Percentiles rank a stretch among this genome's conserved stretches.
Conservation (phyloP, 2,797 vertebrate genomes). For the Alectoris magna region DNA sequence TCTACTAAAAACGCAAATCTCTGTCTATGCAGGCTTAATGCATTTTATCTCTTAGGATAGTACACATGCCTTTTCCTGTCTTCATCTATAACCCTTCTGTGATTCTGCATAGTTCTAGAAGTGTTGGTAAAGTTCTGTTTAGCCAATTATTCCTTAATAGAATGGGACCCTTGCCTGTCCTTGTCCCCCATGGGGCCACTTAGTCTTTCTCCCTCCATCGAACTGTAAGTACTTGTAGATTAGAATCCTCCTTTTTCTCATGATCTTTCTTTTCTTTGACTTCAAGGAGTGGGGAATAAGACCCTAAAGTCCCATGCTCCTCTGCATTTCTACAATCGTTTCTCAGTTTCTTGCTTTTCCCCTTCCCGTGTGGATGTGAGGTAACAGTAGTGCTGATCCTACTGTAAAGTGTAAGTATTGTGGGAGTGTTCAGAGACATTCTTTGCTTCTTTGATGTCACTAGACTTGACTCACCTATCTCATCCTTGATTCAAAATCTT, state of each 20-base stretch:
- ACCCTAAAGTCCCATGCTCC: neutral
- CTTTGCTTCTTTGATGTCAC: neutral
- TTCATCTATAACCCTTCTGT: neutral
- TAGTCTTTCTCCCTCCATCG: slow-evolving; percentile 54
- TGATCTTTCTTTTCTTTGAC: neutral
- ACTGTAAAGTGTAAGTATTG: neutral
- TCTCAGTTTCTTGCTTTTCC: neutral
- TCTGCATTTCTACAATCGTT: neutral
- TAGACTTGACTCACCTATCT: neutral
- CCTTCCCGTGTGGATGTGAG: neutral
- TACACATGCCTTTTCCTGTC: neutral
- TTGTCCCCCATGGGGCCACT: neutral
- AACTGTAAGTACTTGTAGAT: slow-evolving; percentile 68
- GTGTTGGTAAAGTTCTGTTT: neutral
- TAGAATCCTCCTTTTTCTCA: slow-evolving; percentile 10
- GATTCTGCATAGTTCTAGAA: neutral
- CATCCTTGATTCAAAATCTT: neutral
- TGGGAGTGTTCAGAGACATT: neutral
- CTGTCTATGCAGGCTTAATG: neutral
- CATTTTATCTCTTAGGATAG: slow-evolving; percentile 20
- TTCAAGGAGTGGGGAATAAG: neutral
- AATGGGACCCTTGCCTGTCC: neutral
- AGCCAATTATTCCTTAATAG: neutral
- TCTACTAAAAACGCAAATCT: neutral
- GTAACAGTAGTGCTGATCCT: neutral